A percentile compares a stretch with the other conserved stretches of the same genome.
These are phyloP conservation scores for Alloscopus bannaensis DNA, from an alignment of 2,888 invertebrate genomes.

Conservation along the genomic window DNA sequence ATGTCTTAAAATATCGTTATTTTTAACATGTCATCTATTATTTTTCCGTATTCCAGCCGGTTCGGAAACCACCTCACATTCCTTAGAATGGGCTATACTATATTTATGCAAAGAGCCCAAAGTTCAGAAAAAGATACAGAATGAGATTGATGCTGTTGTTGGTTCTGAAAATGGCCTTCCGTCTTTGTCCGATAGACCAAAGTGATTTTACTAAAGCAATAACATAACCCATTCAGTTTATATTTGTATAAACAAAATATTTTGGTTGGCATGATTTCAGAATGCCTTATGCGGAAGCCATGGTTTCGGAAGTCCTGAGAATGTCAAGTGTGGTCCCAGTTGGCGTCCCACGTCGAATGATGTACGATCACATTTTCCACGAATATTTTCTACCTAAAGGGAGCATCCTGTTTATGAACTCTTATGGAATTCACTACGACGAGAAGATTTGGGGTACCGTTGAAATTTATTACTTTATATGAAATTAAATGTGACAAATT, in stretches of 20 bases:
- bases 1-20: too few relatives aligned
- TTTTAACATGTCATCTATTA: too few relatives aligned
- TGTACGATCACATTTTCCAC: conserved; percentile 46
- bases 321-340: conserved; percentile 51
- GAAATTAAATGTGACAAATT: too few relatives aligned
- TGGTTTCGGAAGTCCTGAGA: conserved; percentile 59
- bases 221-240: background rate
- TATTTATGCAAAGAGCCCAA: background rate
- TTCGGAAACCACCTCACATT: too few relatives aligned
- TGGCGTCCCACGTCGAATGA: conserved; percentile 58
- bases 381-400: conserved; percentile 62
- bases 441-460: conserved; percentile 60
- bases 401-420: conserved; percentile 57
- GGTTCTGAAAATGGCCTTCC: background rate
- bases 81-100: background rate
- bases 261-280: background rate
- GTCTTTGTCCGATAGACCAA: background rate
- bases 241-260: too few relatives aligned
- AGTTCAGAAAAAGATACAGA: background rate
- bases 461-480: too few relatives aligned
- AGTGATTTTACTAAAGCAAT: too few relatives aligned
- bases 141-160: background rate
- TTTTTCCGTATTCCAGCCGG: too few relatives aligned
- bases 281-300: conserved; percentile 53
- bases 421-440: conserved; percentile 55